Base-by-base conservation (phyloP, 2,888 invertebrate genomes). In the Dione juno region DNA sequence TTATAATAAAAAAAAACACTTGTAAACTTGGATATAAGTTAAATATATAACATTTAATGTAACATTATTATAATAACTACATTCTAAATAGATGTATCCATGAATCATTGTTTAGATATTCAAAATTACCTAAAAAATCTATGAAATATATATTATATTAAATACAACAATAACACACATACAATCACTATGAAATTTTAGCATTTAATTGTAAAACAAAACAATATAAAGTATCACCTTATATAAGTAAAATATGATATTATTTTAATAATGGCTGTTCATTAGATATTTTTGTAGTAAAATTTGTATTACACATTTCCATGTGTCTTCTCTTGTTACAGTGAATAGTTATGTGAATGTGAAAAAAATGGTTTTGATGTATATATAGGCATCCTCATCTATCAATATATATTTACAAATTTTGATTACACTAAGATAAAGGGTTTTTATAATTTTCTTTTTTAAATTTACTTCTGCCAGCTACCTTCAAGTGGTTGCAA, bases 131-230 rank as follows among this genome's bases (percentile, higher is more conserved):
- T n/a, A 45, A n/a, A 45, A 45, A 45, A n/a, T n/a, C 8, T n/a
- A 54, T n/a, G 5, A 54, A 8, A 6, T 53, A 53, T 14, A 28
- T 35, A 54, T 28, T 54, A 54, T 9, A 7, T n/a, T n/a, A 54
- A 35, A 52, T 28, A 53, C 21, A 53, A 53, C 21, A 53, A 28
- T 21, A 28, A 28, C 53, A 28, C 53, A 53, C 28, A 13, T 53
- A 53, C 21, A 28, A 11, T 28, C 1, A 53, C 21, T 14, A 53
- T 53, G 53, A 28, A 28, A 28, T 1, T 35, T 35, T n/a, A 35
- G 6, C 53, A 54, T 54, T n/a, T 54, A 54, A 54, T 35, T 14
- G 53, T n/a, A 54, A 54, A n/a, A 35, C n/a, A 3, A 35, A 35
- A 35, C 54, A 35, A 35, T 35, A 54, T 35, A n/a, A 35, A 35